Evolutionary conservation across 2,797 vertebrate species (phyloP).

Genomic region (Crenichthys baileyi): DNA sequence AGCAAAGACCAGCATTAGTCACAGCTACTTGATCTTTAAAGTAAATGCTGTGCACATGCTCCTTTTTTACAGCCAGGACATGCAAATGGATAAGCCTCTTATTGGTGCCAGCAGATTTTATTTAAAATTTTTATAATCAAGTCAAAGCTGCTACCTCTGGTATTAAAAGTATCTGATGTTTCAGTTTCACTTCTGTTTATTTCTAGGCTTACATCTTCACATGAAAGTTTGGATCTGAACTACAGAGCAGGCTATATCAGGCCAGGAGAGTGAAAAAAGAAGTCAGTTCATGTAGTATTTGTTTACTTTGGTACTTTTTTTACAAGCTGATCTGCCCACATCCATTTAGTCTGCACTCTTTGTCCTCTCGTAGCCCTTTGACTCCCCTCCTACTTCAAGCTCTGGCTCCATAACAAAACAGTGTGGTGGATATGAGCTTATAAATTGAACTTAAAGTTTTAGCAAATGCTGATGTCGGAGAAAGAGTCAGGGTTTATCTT

Average conservation of each 20-base stretch:
- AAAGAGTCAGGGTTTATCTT: conserved; percentile 40
- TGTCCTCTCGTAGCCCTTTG: conserved; percentile 24
- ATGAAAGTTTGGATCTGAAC: background rate
- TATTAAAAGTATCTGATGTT: background rate
- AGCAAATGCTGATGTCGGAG: conserved; percentile 39
- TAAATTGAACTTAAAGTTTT: conserved; percentile 27
- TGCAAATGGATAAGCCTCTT: background rate
- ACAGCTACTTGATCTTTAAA: conserved; percentile 12
- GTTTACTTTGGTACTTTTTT: conserved; percentile 43
- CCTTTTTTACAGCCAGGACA: background rate
- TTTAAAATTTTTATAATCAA: background rate
- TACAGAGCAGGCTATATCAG: background rate
- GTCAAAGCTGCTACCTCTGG: background rate
- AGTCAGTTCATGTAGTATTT: conserved; percentile 45
- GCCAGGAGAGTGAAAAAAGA: background rate
- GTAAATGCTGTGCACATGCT: conserved; percentile 16
- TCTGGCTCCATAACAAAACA: conserved; percentile 17
- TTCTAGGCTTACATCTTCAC: background rate
- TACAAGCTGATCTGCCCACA: conserved; percentile 35
- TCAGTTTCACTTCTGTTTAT: background rate
- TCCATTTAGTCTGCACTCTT: conserved; percentile 33
- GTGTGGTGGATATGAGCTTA: conserved; percentile 15
- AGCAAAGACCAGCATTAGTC: conserved; percentile 59
- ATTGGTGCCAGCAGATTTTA: background rate
- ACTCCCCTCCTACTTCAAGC: conserved; percentile 43